phyloP scores from a whole-genome alignment of 2,888 invertebrate species.

The Allygus modestus region DNA sequence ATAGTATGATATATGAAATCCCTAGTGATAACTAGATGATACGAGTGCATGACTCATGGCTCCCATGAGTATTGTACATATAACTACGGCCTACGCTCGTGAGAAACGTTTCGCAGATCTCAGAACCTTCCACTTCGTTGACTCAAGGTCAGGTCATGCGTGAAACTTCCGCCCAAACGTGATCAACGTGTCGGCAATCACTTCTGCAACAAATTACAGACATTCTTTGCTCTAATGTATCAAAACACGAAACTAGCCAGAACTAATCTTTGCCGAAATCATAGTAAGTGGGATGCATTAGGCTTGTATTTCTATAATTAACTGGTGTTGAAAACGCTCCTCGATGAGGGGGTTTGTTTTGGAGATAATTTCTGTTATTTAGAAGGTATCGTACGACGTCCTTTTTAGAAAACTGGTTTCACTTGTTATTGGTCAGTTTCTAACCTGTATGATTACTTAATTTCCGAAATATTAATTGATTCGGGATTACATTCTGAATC shows the following conservation, averaged over 20 bases:
- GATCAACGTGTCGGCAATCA: not conserved
- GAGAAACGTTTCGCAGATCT: not conserved
- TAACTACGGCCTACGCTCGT: too few relatives aligned
- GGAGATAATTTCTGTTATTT: not conserved
- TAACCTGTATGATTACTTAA: too few relatives aligned
- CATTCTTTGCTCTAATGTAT: not conserved
- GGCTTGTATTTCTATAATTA: not conserved
- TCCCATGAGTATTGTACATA: too few relatives aligned
- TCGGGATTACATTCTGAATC: too few relatives aligned
- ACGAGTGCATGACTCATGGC: too few relatives aligned
- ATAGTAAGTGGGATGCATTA: not conserved
- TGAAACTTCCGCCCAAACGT: not conserved
- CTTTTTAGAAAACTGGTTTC: too few relatives aligned
- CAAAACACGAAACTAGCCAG: not conserved
- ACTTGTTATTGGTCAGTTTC: too few relatives aligned
- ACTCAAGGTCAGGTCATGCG: conserved; percentile 14
- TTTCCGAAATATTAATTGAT: too few relatives aligned
- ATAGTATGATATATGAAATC: too few relatives aligned
- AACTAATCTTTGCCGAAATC: not conserved
- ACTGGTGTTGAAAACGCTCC: not conserved
- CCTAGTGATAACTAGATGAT: too few relatives aligned
- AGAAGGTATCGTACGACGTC: not conserved
- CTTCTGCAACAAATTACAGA: not conserved
- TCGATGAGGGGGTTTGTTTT: not conserved
- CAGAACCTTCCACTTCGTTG: not conserved